Conservation (phyloP, 2,113 vertebrate species). For the Micronycteris hirsuta region DNA sequence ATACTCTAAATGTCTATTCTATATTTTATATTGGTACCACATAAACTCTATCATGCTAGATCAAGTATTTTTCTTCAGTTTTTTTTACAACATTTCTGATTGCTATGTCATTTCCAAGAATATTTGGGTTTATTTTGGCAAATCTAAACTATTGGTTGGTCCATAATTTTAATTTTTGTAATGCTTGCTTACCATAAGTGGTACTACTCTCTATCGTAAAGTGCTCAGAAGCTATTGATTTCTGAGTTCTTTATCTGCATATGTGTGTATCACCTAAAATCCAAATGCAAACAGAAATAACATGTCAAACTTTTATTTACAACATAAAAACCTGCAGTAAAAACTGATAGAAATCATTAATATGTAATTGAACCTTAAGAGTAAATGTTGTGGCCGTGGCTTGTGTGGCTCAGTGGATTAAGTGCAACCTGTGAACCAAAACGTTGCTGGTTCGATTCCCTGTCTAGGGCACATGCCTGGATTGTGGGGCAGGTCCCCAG, state of each 20-base stretch:
- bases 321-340: background rate
- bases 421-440: no score
- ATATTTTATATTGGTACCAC: background rate
- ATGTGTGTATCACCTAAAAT: background rate
- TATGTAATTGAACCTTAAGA: background rate
- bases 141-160: background rate
- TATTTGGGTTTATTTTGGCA: background rate
- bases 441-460: no score
- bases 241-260: background rate
- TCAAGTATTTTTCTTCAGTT: background rate
- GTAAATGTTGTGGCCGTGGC: background rate
- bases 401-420: no score
- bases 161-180: background rate
- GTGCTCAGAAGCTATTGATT: background rate
- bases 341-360: background rate
- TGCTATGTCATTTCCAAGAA: background rate
- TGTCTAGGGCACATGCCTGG: no score
- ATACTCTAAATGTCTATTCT: background rate
- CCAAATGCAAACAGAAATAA: background rate
- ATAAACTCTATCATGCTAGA: background rate
- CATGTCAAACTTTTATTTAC: background rate
- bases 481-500: no score
- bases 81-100: background rate
- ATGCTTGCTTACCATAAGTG: background rate
- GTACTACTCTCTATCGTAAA: background rate